These are phyloP conservation scores for Lymantria monacha DNA, from an alignment of 2,888 invertebrate species.

Conservation along the genomic window DNA sequence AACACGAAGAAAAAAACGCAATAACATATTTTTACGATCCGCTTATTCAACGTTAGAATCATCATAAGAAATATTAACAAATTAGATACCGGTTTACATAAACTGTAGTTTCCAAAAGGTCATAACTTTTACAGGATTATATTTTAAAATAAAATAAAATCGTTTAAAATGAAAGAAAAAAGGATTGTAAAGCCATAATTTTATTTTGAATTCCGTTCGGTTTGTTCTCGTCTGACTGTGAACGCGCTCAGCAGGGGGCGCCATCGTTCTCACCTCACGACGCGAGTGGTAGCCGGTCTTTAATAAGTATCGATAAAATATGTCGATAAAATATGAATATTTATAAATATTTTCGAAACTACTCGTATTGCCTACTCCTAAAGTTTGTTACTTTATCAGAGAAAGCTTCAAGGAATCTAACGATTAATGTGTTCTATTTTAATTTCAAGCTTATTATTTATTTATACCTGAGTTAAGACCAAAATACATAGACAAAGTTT, in stretches of 20 bases:
- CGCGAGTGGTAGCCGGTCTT: conserved; percentile 80
- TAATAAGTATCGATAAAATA: conserved; percentile 82
- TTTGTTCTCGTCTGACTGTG: conserved; percentile 73
- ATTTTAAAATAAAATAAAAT: conserved; percentile 70
- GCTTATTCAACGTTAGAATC: conserved; percentile 31
- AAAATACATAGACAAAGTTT: conserved; percentile 36
- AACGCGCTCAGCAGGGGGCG: conserved; percentile 75
- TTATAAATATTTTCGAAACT: conserved; percentile 78
- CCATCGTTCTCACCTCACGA: conserved; percentile 82
- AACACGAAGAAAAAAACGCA: conserved; percentile 28
- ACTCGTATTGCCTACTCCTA: conserved; percentile 39
- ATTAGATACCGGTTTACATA: conserved; percentile 38
- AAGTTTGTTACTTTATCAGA: conserved; percentile 16
- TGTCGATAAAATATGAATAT: conserved; percentile 79
- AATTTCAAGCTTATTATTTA: background rate
- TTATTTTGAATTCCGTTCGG: conserved; percentile 78
- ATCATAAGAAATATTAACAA: conserved; percentile 35
- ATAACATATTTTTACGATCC: too few relatives aligned
- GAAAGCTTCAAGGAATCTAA: background rate
- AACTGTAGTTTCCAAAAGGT: conserved; percentile 46
- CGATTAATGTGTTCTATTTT: background rate
- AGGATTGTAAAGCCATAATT: conserved; percentile 73
- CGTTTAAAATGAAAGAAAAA: conserved; percentile 59
- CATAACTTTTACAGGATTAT: conserved; percentile 57
- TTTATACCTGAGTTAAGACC: conserved; percentile 29